Evolutionary conservation across 2,797 vertebrate genomes (phyloP).

Genomic region (Argentina silus): DNA sequence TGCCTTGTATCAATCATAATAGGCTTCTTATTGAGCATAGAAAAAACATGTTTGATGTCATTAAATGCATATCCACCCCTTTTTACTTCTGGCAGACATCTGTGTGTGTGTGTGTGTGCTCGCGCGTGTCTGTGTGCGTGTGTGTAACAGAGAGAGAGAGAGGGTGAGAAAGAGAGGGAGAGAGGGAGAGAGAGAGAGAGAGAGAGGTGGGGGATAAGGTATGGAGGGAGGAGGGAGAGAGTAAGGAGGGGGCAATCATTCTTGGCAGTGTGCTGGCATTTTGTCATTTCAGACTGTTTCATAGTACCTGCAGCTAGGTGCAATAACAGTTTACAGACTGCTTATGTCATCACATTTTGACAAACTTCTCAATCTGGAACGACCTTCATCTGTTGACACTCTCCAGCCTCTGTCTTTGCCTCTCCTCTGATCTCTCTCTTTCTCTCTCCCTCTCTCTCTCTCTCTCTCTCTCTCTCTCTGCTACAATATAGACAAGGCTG

Average conservation of each 20-base stretch:
- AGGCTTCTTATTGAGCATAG: slow-evolving; percentile 95
- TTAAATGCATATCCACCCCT: slow-evolving; percentile 85
- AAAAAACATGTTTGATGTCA: slow-evolving; percentile 96
- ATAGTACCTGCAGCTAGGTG: slow-evolving; percentile 76
- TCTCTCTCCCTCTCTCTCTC: not conserved
- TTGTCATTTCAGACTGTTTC: slow-evolving; percentile 75
- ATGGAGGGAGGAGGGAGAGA: slow-evolving; percentile 26
- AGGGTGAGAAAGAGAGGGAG: slow-evolving; percentile 19
- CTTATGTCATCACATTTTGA: slow-evolving; percentile 97
- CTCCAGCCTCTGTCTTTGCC: not conserved
- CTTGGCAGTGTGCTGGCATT: slow-evolving; percentile 83
- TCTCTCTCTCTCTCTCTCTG: slow-evolving; percentile 17
- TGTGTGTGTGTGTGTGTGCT: slow-evolving; percentile 5
- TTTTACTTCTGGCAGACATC: slow-evolving; percentile 89
- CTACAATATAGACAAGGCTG: too few species aligned
- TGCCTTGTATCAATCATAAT: slow-evolving; percentile 95
- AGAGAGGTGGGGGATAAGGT: slow-evolving; percentile 54
- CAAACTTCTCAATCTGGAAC: slow-evolving; percentile 95
- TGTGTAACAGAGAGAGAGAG: slow-evolving; percentile 27
- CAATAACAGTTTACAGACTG: slow-evolving; percentile 93
- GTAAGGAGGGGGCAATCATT: slow-evolving; percentile 89
- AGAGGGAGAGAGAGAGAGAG: slow-evolving; percentile 29
- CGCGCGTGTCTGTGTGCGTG: slow-evolving; percentile 35
- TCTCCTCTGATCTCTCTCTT: slow-evolving; percentile 20
- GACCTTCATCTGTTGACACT: slow-evolving; percentile 90